Conservation (phyloP, 1,140 invertebrate species). For the Eupristina koningsbergeri region DNA sequence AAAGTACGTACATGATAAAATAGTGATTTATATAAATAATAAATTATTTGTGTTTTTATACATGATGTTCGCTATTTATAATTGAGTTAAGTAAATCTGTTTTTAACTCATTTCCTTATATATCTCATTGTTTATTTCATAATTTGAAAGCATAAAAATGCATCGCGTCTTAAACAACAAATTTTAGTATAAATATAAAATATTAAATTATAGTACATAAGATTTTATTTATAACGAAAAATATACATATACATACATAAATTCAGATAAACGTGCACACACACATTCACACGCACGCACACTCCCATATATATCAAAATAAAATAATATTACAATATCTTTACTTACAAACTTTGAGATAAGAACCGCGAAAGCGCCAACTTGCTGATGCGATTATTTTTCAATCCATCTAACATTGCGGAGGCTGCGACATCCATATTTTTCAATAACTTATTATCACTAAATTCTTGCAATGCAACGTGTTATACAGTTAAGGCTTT, state of each 20-base stretch:
- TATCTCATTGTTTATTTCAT: neutral
- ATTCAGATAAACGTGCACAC: too few species aligned
- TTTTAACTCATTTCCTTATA: too few species aligned
- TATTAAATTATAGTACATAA: too few species aligned
- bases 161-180: too few species aligned
- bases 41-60: neutral
- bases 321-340: conserved; percentile 66
- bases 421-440: conserved; percentile 74
- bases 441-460: conserved; percentile 26
- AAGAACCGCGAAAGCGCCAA: conserved; percentile 81
- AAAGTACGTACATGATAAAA: neutral
- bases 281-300: neutral
- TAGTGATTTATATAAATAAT: neutral
- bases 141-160: too few species aligned
- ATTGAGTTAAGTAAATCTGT: too few species aligned
- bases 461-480: neutral
- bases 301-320: neutral
- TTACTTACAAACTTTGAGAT: conserved; percentile 82
- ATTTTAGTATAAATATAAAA: too few species aligned
- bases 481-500: neutral
- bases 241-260: too few species aligned
- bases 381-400: conserved; percentile 81
- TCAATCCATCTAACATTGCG: conserved; percentile 81
- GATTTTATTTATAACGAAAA: too few species aligned
- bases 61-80: too few species aligned